Evolutionary conservation across 2,797 vertebrate species (phyloP).

Genomic region (Argentina silus): DNA sequence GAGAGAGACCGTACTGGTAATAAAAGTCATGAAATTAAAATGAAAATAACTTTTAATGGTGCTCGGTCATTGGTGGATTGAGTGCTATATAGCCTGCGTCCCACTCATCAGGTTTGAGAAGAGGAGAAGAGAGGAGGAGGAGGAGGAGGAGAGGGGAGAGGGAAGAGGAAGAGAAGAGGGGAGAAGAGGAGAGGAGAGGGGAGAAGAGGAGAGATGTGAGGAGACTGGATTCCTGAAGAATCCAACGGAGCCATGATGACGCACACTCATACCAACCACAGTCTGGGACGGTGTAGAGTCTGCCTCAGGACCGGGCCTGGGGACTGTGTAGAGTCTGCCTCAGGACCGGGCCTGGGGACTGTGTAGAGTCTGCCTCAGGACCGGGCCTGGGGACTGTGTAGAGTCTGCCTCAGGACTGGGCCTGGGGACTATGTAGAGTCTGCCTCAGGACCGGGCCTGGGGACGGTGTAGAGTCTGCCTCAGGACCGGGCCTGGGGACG

Average conservation of each 20-base stretch:
- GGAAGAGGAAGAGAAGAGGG: constrained; percentile 72
- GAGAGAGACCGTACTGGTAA: constrained; percentile 65
- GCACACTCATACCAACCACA: constrained; percentile 71
- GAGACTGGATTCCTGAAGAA: background rate
- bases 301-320: too few relatives aligned
- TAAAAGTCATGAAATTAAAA: constrained; percentile 79
- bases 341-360: too few relatives aligned
- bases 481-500: too few relatives aligned
- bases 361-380: too few relatives aligned
- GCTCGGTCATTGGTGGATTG: constrained; percentile 75
- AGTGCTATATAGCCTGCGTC: constrained; percentile 59
- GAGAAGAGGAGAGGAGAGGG: constrained; percentile 64
- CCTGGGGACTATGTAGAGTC: too few relatives aligned
- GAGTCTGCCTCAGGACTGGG: too few relatives aligned
- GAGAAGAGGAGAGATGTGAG: background rate
- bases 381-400: too few relatives aligned
- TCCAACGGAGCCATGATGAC: constrained; percentile 50
- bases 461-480: too few relatives aligned
- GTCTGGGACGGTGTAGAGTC: too few relatives aligned
- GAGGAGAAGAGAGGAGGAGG: constrained; percentile 45
- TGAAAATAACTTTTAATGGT: constrained; percentile 75
- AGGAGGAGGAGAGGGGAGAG: constrained; percentile 43
- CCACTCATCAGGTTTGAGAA: constrained; percentile 51
- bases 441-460: too few relatives aligned
- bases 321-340: too few relatives aligned